Conservation (phyloP, 2,888 invertebrate genomes). For the Thymelicus lineola region DNA sequence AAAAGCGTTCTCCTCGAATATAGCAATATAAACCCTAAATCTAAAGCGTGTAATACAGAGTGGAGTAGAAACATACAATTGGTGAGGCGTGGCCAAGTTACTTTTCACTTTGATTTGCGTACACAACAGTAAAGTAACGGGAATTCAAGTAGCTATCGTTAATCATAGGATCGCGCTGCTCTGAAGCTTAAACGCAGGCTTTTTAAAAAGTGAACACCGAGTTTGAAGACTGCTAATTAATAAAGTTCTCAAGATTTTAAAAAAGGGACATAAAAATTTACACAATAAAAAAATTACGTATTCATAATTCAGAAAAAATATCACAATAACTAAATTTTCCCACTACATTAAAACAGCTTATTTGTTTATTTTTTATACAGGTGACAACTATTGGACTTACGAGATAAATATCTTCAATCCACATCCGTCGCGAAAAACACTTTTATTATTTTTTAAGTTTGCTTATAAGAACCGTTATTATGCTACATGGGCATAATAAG, state of each 20-base stretch:
- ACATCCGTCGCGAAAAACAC: slow-evolving; percentile 21
- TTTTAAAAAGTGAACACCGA: slow-evolving; percentile 21
- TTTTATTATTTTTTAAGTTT: too few species aligned
- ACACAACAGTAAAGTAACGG: slow-evolving; percentile 43
- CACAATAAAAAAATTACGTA: too few species aligned
- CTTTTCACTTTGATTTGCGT: slow-evolving; percentile 57
- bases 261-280: too few species aligned
- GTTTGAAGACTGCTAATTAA: slow-evolving; percentile 9
- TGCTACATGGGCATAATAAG: too few species aligned
- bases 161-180: slow-evolving; percentile 49
- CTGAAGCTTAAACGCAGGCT: slow-evolving; percentile 37
- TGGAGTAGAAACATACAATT: slow-evolving; percentile 51
- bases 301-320: background rate
- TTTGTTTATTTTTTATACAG: slow-evolving; percentile 2
- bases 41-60: slow-evolving; percentile 43
- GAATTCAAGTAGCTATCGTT: slow-evolving; percentile 47
- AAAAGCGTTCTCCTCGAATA: too few species aligned
- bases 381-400: background rate
- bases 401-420: slow-evolving; percentile 11
- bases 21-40: background rate
- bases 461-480: too few species aligned
- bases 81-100: slow-evolving; percentile 44
- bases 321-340: background rate
- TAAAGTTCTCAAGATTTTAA: background rate
- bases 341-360: background rate